Conservation (phyloP, 2,113 vertebrate species). For the Anarrhichthys ocellatus region DNA sequence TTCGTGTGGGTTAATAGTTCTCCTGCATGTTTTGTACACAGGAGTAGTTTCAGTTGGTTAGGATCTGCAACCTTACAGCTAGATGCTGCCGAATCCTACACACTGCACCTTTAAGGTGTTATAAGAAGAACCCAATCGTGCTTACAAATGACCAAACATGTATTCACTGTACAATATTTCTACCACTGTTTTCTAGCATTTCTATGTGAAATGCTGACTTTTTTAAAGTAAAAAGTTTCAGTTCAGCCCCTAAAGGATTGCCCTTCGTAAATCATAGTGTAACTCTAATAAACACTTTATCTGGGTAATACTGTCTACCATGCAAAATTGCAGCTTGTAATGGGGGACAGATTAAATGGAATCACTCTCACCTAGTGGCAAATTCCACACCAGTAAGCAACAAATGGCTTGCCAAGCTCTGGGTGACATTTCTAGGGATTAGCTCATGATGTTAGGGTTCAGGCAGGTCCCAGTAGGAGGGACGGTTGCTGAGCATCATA, state of each 20-base stretch:
- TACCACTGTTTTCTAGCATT: constrained; percentile 3
- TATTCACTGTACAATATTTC: not conserved
- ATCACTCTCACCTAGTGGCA: constrained; percentile 77
- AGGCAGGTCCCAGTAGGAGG: constrained; percentile 66
- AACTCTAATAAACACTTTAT: constrained; percentile 70
- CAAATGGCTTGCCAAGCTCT: constrained; percentile 70
- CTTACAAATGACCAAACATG: not conserved
- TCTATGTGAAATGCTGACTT: constrained; percentile 47
- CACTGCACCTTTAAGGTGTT: not conserved
- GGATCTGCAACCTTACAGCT: no score
- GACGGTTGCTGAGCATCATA: constrained; percentile 52
- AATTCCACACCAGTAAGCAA: constrained; percentile 80
- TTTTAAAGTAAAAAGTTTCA: constrained; percentile 60
- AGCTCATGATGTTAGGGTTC: constrained; percentile 61
- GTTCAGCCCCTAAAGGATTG: constrained; percentile 53
- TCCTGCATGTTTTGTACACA: no score
- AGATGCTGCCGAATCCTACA: no score
- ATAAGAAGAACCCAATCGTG: not conserved
- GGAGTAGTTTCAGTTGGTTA: no score
- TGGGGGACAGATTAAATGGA: constrained; percentile 75
- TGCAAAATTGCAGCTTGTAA: constrained; percentile 77
- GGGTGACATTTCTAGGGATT: constrained; percentile 78
- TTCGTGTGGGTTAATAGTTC: no score
- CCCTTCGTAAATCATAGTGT: constrained; percentile 52
- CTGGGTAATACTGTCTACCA: constrained; percentile 70